A percentile compares a stretch with the other conserved stretches of the same genome.
phyloP scores from a whole-genome alignment of 2,888 invertebrate genomes.

The Morinoia aosen region DNA sequence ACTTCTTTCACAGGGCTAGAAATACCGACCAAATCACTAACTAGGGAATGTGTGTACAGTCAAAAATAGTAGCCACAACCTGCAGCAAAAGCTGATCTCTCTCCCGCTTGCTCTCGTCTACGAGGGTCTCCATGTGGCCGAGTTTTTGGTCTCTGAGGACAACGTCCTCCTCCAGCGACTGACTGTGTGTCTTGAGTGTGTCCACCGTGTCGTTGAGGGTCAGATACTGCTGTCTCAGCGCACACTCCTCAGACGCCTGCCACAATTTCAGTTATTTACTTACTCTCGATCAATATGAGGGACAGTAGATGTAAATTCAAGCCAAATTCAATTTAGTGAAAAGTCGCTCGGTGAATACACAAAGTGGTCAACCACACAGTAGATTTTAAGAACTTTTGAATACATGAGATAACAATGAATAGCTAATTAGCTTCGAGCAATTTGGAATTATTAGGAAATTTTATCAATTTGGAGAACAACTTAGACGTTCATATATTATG shows the following conservation, averaged over 20 bases:
- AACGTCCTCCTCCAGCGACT: conserved; percentile 61
- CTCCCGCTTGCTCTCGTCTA: conserved; percentile 63
- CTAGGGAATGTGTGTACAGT: not conserved
- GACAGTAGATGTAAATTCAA: not conserved
- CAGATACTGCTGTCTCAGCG: conserved; percentile 63
- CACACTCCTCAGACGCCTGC: conserved; percentile 63
- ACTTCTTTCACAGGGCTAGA: not conserved
- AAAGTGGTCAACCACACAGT: not conserved
- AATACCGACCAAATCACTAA: not conserved
- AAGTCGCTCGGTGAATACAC: not conserved
- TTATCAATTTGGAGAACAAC: too few species aligned
- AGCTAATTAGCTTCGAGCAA: not conserved
- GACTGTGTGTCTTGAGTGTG: conserved; percentile 63
- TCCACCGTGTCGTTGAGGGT: conserved; percentile 63
- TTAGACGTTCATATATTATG: too few species aligned
- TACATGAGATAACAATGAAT: not conserved
- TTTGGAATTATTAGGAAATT: not conserved
- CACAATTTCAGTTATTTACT: not conserved
- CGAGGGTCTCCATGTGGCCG: conserved; percentile 62
- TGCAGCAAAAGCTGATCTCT: conserved; percentile 63
- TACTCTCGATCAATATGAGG: not conserved
- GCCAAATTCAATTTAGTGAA: not conserved
- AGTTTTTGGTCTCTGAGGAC: conserved; percentile 57
- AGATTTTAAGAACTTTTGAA: too few species aligned
- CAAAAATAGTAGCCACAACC: conserved; percentile 31